Evolutionary conservation across 2,888 invertebrate species (phyloP), one percentile per base, ranked within the genome.

Genomic region (Drosophila demipolita): DNA sequence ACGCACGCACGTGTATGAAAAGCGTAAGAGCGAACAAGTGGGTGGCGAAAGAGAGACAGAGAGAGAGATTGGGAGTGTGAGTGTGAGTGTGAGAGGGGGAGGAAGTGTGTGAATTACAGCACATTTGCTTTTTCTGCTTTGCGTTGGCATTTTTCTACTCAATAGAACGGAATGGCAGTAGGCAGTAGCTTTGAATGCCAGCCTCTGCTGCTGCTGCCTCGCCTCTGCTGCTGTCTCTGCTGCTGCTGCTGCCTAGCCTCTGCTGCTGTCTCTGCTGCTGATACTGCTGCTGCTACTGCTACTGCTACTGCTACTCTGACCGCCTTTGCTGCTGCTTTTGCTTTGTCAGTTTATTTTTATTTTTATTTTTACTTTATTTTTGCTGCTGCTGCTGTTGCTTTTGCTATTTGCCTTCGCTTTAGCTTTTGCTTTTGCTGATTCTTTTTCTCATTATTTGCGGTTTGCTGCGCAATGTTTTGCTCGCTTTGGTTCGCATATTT

Each of bases 361-460:
- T 49, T 49, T 26, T 15, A 15, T 7, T 3, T 49, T 26, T 29
- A 29, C 29, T 26, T 49, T 48, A 17, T 11, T 49, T 9, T 4
- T 42, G 42, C 11, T 42, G 42, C 11, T 42, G 20, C 17, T 38
- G 52, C 38, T 45, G 33, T 48, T 58, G 35, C 71, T 54, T 38
- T 61, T 53, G 33, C 29, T 29, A 29, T 29, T 48, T 58, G 35
- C 71, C 52, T 38, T 61, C 50, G 33, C 60, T 15, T 29, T 38
- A 58, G 57, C 61, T 67, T 54, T 53, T 67, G 57, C 61, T 67
- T 54, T 53, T 67, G 29, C 64, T 66, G 69, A 71, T 70, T 67
- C 78, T 70, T 67, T 66, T 73, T 71, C 65, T 77, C 89, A 87
- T 84, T 89, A 83, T 87, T 82, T 87, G 87, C 72, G 87, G 82